Evolutionary conservation across 2,888 invertebrate species (phyloP).

Genomic region (Himalopsyche anomala): DNA sequence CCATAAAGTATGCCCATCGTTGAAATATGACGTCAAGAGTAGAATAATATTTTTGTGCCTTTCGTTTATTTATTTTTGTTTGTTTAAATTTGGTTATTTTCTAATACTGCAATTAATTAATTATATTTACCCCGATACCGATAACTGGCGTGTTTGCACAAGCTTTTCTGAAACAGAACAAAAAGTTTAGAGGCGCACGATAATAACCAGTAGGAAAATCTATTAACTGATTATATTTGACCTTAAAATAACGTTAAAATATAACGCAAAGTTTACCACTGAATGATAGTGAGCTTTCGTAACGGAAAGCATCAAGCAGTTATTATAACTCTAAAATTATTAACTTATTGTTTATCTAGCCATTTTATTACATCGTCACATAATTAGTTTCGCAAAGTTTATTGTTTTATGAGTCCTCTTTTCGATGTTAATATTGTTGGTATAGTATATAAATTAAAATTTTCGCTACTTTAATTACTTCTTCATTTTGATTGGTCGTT

Average conservation of each 20-base stretch:
- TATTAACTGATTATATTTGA: constrained; percentile 43
- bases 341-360: constrained; percentile 3
- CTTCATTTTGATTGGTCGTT: too few species aligned
- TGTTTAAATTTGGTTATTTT: background rate
- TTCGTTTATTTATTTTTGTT: background rate
- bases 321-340: background rate
- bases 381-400: background rate
- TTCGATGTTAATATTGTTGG: too few species aligned
- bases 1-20: too few species aligned
- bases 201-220: constrained; percentile 34
- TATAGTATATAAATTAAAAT: too few species aligned
- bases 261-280: constrained; percentile 27
- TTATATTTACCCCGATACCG: constrained; percentile 7
- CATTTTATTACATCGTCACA: constrained; percentile 9
- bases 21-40: too few species aligned
- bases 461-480: too few species aligned
- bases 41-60: background rate
- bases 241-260: constrained; percentile 23
- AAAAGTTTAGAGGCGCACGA: constrained; percentile 40
- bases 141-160: constrained; percentile 35
- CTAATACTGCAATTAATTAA: constrained; percentile 11
- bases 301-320: background rate
- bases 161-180: constrained; percentile 39
- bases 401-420: too few species aligned
- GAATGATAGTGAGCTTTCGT: constrained; percentile 3